These are phyloP conservation scores for Rhinogobius similis DNA, from an alignment of 2,113 vertebrate species.

Conservation along the genomic window DNA sequence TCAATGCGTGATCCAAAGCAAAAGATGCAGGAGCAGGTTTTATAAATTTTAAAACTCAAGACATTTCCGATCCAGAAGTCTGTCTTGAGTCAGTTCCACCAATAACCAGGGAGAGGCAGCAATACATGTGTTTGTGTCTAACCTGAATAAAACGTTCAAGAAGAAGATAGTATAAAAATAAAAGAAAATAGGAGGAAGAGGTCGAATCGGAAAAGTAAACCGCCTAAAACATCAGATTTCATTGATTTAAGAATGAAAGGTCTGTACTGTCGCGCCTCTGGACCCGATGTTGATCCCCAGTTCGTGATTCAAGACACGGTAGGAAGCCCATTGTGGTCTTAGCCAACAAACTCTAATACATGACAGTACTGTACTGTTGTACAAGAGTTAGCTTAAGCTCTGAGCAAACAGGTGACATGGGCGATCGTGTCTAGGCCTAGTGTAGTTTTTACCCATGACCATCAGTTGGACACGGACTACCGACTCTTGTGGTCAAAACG, in stretches of 20 bases:
- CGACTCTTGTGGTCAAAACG: too few relatives aligned
- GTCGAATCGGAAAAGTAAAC: not conserved
- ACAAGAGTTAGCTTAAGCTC: too few relatives aligned
- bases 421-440: too few relatives aligned
- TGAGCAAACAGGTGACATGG: not conserved
- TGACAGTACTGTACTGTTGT: too few relatives aligned
- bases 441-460: too few relatives aligned
- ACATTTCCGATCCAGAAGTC: too few relatives aligned
- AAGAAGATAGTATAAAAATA: not conserved
- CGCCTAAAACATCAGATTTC: not conserved
- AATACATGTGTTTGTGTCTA: not conserved
- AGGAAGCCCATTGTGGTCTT: slow-evolving; percentile 12
- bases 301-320: slow-evolving; percentile 70
- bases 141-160: not conserved
- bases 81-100: not conserved
- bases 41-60: too few relatives aligned
- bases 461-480: too few relatives aligned
- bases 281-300: slow-evolving; percentile 40
- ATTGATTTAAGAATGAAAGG: slow-evolving; percentile 57
- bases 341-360: too few relatives aligned
- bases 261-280: slow-evolving; percentile 49
- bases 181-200: not conserved
- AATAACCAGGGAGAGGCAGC: not conserved
- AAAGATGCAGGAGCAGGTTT: too few relatives aligned
- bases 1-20: too few relatives aligned